Evolutionary conservation across 1,140 invertebrate species (phyloP).

Genomic region (Pseudomyrmex pallidus): DNA sequence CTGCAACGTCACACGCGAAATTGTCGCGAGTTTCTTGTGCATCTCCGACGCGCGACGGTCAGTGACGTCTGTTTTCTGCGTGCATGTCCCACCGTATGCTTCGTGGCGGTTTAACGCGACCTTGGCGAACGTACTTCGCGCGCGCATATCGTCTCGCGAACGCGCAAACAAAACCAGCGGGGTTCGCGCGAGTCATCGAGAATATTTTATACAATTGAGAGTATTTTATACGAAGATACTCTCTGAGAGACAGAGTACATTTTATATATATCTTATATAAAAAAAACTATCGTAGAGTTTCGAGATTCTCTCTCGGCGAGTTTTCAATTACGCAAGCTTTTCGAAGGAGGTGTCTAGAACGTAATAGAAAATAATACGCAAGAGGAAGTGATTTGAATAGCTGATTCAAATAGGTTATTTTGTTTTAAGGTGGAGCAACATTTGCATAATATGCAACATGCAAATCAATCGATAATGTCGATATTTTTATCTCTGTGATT

Average conservation of each 20-base stretch:
- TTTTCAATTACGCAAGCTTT: not conserved
- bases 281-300: not conserved
- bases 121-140: constrained; percentile 56
- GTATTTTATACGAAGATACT: no score
- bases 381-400: not conserved
- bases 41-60: constrained; percentile 56
- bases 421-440: not conserved
- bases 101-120: constrained; percentile 56
- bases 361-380: not conserved
- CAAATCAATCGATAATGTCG: not conserved
- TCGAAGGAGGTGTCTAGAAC: no score
- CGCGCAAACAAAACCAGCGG: constrained; percentile 12
- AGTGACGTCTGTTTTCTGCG: constrained; percentile 68
- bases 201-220: no score
- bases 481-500: no score
- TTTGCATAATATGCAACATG: no score
- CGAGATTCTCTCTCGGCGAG: not conserved
- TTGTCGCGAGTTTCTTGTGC: constrained; percentile 69
- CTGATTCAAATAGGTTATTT: not conserved
- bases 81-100: constrained; percentile 21
- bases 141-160: constrained; percentile 40
- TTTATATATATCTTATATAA: not conserved
- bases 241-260: no score
- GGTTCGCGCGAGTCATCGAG: no score
- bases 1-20: constrained; percentile 57